Base-by-base conservation (phyloP, 2,113 vertebrate genomes). In the Tamias sibiricus region DNA sequence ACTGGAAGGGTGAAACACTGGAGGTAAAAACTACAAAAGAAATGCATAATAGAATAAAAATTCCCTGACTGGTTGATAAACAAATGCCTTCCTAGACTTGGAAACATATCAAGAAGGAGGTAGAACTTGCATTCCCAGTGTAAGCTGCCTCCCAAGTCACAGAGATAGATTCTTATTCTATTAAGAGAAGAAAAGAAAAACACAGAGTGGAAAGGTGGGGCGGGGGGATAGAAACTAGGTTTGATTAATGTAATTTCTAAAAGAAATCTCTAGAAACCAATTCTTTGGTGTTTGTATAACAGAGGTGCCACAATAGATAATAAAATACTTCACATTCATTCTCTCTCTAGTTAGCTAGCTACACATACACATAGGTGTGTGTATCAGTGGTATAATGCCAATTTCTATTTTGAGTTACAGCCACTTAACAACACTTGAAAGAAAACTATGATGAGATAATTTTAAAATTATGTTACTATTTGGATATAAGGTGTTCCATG, bases 171-270 rank as follows among this genome's bases (percentile, higher is more conserved):
- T 35, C 35, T 13, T 19, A 7, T 37, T 16, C 7, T 47, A 17
- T 62, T 82, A 30, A 77, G 75, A 85, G 54, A 57, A 72, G 11
- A 72, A 96, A 96, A 80, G 66, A 16, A 87, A 94, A 90, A 40
- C 30, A 68, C 17, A 69, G 0, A 32, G 6, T 30, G 12, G 5
- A 40, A 44, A 37, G 11, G 24, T n/a, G 19, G 1, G 32, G 17
- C n/a, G n/a, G 42, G 14, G 20, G 47, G 22, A 57, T 1, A 76
- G 32, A 81, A 8, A 75, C 28, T 83, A 90, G 20, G 20, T 87
- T 79, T 24, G 74, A 42, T 68, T 88, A 42, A 84, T 81, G 35
- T 47, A n/a, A n/a, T 81, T 59, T 66, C 28, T 83, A 40, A 81
- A 85, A 80, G 16, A 59, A 90, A 42, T 82, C 1, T 17, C 4